These are phyloP conservation scores for Lasioglossum baleicum DNA, from an alignment of 1,140 invertebrate species.

Conservation along the genomic window DNA sequence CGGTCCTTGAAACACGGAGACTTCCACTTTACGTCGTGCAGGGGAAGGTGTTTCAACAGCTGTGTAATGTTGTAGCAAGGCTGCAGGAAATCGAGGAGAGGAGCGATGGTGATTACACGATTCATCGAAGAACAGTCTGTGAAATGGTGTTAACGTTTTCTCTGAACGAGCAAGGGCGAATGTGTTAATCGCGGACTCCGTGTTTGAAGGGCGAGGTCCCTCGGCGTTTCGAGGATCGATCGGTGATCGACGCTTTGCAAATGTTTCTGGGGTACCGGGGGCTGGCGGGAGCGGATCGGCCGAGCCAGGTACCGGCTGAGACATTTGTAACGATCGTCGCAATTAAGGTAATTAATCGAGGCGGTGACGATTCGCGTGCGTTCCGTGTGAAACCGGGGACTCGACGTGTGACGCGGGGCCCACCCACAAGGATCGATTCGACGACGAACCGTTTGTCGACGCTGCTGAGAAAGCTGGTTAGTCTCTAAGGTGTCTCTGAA, in stretches of 20 bases:
- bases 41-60: background rate
- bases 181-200: background rate
- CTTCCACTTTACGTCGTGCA: too few relatives aligned
- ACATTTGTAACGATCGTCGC: slow-evolving; percentile 76
- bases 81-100: too few relatives aligned
- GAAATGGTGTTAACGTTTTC: too few relatives aligned
- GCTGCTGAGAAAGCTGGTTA: slow-evolving; percentile 33
- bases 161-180: too few relatives aligned
- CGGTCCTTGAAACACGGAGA: slow-evolving; percentile 15
- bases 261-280: slow-evolving; percentile 71
- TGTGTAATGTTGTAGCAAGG: too few relatives aligned
- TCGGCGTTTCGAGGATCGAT: slow-evolving; percentile 1
- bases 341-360: slow-evolving; percentile 66
- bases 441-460: slow-evolving; percentile 28
- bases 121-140: too few relatives aligned
- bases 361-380: slow-evolving; percentile 43
- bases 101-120: too few relatives aligned
- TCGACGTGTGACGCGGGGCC: slow-evolving; percentile 9
- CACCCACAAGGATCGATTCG: slow-evolving; percentile 46
- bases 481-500: slow-evolving; percentile 32
- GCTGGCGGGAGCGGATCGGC: background rate
- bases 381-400: slow-evolving; percentile 19
- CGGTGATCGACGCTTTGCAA: slow-evolving; percentile 68
- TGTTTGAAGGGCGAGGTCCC: slow-evolving; percentile 15
- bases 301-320: slow-evolving; percentile 56